These are phyloP conservation scores for Machimus atricapillus DNA, from an alignment of 2,888 invertebrate species.

Conservation along the genomic window DNA sequence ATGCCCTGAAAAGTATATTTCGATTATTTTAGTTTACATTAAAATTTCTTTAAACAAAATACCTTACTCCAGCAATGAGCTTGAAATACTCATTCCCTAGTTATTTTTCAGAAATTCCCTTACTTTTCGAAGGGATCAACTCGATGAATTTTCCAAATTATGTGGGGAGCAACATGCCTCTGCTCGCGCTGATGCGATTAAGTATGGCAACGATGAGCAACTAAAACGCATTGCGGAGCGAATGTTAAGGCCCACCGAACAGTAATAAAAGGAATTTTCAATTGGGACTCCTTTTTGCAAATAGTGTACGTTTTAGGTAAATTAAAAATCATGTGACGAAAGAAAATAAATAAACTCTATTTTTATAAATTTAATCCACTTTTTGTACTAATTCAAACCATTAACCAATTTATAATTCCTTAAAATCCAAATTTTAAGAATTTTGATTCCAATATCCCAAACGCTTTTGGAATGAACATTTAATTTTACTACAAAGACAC, in stretches of 20 bases:
- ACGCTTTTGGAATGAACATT: too few species aligned
- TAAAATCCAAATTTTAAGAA: too few species aligned
- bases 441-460: too few species aligned
- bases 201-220: constrained; percentile 67
- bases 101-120: constrained; percentile 64
- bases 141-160: constrained; percentile 64
- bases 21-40: too few species aligned
- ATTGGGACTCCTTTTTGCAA: neutral
- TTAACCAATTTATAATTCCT: neutral
- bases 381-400: neutral
- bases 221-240: constrained; percentile 57
- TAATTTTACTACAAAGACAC: too few species aligned
- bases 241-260: constrained; percentile 45
- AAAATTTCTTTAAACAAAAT: too few species aligned
- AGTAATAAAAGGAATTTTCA: neutral
- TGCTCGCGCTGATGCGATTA: constrained; percentile 65
- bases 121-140: constrained; percentile 61
- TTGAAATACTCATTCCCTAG: too few species aligned
- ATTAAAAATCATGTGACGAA: neutral
- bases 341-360: neutral
- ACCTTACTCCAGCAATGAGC: too few species aligned
- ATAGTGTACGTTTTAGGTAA: neutral
- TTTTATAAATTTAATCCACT: neutral
- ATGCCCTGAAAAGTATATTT: too few species aligned
- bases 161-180: constrained; percentile 65